Conservation (phyloP, 2,888 invertebrate species). For the Eupithecia abbreviata region DNA sequence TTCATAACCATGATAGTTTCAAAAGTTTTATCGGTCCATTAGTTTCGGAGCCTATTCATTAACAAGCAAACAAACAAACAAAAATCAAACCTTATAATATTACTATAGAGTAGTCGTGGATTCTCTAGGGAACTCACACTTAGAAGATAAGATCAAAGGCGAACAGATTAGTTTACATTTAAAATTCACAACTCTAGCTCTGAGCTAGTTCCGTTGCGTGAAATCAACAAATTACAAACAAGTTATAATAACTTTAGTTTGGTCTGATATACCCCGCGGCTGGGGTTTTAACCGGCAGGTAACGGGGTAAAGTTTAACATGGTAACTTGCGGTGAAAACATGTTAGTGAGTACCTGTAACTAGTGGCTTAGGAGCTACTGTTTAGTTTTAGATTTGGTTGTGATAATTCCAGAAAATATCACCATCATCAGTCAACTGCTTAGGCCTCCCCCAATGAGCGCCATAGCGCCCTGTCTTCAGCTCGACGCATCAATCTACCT, state of each 20-base stretch:
- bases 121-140: not conserved
- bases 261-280: constrained; percentile 24
- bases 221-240: constrained; percentile 39
- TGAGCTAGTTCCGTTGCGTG: constrained; percentile 22
- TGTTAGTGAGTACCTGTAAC: not conserved
- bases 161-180: constrained; percentile 2
- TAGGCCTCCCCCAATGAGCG: no score
- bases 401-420: not conserved
- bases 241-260: constrained; percentile 44
- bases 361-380: not conserved
- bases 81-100: no score
- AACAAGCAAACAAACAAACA: no score
- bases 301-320: constrained; percentile 22
- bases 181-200: constrained; percentile 22
- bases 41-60: no score
- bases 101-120: no score
- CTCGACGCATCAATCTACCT: no score
- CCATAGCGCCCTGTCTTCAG: no score
- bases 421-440: no score
- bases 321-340: constrained; percentile 14
- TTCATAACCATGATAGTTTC: no score
- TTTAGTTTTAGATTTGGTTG: not conserved
- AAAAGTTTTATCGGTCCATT: no score
- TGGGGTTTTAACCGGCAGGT: constrained; percentile 14
- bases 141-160: not conserved